Evolutionary conservation across 2,113 vertebrate species (phyloP).

Genomic region (Phycodurus eques): DNA sequence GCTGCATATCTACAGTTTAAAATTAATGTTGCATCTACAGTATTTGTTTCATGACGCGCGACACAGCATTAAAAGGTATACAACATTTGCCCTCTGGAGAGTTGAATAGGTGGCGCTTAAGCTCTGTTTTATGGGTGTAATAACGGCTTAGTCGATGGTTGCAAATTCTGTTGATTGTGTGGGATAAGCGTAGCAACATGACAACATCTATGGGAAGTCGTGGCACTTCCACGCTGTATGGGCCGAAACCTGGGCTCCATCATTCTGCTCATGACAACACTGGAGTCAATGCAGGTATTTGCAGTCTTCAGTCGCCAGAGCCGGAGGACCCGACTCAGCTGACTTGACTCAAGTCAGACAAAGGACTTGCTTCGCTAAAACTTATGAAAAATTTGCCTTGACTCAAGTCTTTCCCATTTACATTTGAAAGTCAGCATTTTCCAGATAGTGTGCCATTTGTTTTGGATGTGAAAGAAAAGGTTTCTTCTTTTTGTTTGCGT

Average conservation of each 20-base stretch:
- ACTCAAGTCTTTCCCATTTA: too few relatives aligned
- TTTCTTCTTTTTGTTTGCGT: background rate
- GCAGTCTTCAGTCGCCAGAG: too few relatives aligned
- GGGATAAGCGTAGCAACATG: background rate
- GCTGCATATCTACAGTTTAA: constrained; percentile 9
- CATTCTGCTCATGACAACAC: background rate
- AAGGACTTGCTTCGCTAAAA: too few relatives aligned
- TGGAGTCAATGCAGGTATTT: too few relatives aligned
- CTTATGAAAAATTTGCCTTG: background rate
- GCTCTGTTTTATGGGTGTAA: background rate
- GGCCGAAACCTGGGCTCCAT: background rate
- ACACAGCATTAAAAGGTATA: background rate
- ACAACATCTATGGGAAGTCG: background rate
- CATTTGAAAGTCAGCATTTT: background rate
- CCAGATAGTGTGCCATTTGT: background rate
- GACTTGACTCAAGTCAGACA: too few relatives aligned
- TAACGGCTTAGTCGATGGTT: background rate
- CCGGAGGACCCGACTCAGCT: too few relatives aligned
- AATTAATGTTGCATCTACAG: background rate
- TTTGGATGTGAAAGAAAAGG: background rate
- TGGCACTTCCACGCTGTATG: background rate
- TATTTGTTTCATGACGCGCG: background rate
- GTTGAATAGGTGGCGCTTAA: background rate
- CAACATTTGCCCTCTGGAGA: background rate
- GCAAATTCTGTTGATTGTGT: background rate